These are phyloP conservation scores for Enteromius thamalakanensis DNA, from an alignment of 2,797 vertebrate genomes.

Conservation along the genomic window DNA sequence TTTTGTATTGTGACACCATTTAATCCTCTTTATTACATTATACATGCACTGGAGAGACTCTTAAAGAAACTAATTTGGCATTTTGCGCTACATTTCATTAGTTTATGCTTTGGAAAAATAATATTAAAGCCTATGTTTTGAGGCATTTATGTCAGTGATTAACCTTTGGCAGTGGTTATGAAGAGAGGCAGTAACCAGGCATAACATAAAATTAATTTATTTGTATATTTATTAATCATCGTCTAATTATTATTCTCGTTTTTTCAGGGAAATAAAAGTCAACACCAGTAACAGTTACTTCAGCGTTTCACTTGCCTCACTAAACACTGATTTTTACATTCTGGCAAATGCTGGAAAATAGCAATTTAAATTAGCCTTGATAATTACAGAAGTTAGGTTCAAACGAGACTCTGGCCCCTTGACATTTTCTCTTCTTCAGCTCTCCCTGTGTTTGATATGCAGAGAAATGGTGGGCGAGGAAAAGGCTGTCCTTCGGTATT, in stretches of 20 bases:
- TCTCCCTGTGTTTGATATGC: constrained; percentile 45
- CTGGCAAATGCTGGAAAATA: constrained; percentile 12
- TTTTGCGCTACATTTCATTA: not conserved
- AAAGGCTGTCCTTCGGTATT: constrained; percentile 22
- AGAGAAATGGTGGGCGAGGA: constrained; percentile 17
- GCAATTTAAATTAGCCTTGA: constrained; percentile 36
- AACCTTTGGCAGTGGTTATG: constrained; percentile 15
- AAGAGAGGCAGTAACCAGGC: not conserved
- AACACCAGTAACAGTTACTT: not conserved
- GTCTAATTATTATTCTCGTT: not conserved
- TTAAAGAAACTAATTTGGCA: not conserved
- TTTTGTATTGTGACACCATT: not conserved
- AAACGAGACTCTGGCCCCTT: constrained; percentile 44
- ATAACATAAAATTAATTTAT: not conserved
- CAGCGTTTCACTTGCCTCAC: constrained; percentile 13
- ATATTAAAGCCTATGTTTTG: not conserved
- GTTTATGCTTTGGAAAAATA: not conserved
- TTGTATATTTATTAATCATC: constrained; percentile 7
- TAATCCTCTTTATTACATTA: not conserved
- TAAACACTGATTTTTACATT: constrained; percentile 24
- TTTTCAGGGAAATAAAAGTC: not conserved
- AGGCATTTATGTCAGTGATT: constrained; percentile 1
- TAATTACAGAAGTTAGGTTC: constrained; percentile 35
- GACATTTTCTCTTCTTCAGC: constrained; percentile 22
- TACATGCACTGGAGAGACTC: not conserved